phyloP scores from a whole-genome alignment of 2,888 invertebrate genomes.

The Lycocerus yunnanus region DNA sequence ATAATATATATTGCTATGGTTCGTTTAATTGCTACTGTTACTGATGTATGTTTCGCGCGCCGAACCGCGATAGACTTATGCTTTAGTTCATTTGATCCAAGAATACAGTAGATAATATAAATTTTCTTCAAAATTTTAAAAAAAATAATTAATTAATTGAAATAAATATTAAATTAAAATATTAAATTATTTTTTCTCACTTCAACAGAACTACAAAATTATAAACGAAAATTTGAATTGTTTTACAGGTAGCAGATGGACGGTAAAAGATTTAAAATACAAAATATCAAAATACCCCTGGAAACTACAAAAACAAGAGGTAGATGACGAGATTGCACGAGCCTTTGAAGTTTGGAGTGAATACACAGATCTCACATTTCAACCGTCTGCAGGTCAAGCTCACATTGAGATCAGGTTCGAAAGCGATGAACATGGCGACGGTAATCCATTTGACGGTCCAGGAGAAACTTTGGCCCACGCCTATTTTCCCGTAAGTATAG shows the following conservation, averaged over 20 bases:
- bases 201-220: not conserved
- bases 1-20: slow-evolving; percentile 9
- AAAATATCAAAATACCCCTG: slow-evolving; percentile 88
- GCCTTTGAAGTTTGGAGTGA: slow-evolving; percentile 89
- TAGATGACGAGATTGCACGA: slow-evolving; percentile 78
- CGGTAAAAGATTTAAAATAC: slow-evolving; percentile 86
- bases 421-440: slow-evolving; percentile 90
- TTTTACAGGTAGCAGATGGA: slow-evolving; percentile 85
- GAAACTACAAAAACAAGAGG: slow-evolving; percentile 69
- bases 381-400: slow-evolving; percentile 75
- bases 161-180: too few relatives aligned
- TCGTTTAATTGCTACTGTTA: too few relatives aligned
- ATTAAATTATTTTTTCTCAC: slow-evolving; percentile 11
- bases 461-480: slow-evolving; percentile 96
- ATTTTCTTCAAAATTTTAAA: too few relatives aligned
- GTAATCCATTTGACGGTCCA: slow-evolving; percentile 95
- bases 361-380: slow-evolving; percentile 82
- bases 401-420: slow-evolving; percentile 89
- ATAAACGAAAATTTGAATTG: not conserved
- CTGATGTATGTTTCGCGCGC: too few relatives aligned
- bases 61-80: too few relatives aligned
- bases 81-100: too few relatives aligned
- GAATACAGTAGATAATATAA: too few relatives aligned
- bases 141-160: too few relatives aligned
- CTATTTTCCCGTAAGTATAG: slow-evolving; percentile 73